Conservation (phyloP, 1,140 invertebrate species). For the Drosophila albomicans region DNA sequence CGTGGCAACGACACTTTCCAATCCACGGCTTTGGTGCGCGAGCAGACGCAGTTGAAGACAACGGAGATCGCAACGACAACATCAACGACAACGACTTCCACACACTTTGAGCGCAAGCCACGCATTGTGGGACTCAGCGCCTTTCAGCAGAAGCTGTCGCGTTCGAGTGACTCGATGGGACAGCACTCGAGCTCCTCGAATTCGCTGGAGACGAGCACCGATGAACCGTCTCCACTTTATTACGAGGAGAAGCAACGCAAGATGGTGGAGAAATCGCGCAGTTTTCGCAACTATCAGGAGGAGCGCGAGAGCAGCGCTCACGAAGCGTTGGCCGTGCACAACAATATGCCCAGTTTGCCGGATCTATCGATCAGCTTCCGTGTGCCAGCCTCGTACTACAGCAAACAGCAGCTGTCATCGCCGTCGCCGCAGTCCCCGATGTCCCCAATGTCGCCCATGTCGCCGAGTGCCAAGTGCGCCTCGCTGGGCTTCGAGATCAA, state of each 20-base stretch:
- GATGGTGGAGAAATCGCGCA: conserved; percentile 88
- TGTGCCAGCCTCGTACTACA: conserved; percentile 68
- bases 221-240: conserved; percentile 61
- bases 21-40: conserved; percentile 73
- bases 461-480: conserved; percentile 60
- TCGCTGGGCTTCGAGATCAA: conserved; percentile 78
- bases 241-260: conserved; percentile 84
- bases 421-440: conserved; percentile 35
- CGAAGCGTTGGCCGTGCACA: conserved; percentile 45
- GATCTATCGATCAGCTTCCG: conserved; percentile 78
- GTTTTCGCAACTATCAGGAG: conserved; percentile 87
- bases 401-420: conserved; percentile 15
- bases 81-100: conserved; percentile 6
- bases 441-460: conserved; percentile 53
- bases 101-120: conserved; percentile 78
- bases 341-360: conserved; percentile 82
- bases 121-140: conserved; percentile 86
- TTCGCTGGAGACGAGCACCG: conserved; percentile 72
- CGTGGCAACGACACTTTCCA: conserved; percentile 73
- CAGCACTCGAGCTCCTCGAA: conserved; percentile 76
- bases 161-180: conserved; percentile 79
- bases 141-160: conserved; percentile 85
- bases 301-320: conserved; percentile 41
- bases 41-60: conserved; percentile 56
- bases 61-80: conserved; percentile 28